Evolutionary conservation across 2,888 invertebrate genomes (phyloP), one percentile per base, ranked within the genome.

Genomic region (Xanthia icteritia): DNA sequence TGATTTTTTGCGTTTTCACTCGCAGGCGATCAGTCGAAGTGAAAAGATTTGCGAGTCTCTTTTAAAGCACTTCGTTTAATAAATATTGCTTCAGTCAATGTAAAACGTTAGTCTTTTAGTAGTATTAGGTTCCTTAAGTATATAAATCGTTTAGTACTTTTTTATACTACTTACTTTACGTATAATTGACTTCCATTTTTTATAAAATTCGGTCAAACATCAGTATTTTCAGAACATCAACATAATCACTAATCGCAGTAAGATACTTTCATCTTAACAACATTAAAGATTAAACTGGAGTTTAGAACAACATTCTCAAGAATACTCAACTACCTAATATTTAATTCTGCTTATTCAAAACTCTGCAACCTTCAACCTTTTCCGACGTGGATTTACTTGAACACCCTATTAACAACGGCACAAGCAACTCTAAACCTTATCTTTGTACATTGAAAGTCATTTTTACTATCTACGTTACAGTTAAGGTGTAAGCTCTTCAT

Each of bases 341-440:
- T 87, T 86, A 87, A 85, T 87, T 85, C 85, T 73, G 77, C 85
- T 85, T 84, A 85, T 77, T 84, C 82, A 66, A 87, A 85, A 85
- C 77, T 85, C 82, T 70, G 60, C 72, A 84, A 73, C 85, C 85
- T 86, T 75, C 85, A 75, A 86, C 73, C 81, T 86, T 84, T 84
- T 84, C 81, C 66, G 64, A 68, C 67, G 39, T 63, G 77, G 74
- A 86, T 86, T 85, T 85, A 77, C 77, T 84, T 68, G 66, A 70
- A 86, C 48, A 75, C 75, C 81, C 71, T 80, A 84, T 86, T 86
- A 73, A 73, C 54, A 39, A 65, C 36, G 15, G 23, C 0, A 9
- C 70, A 67, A 48, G 13, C 56, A 31, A 83, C 4, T 64, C 54
- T 71, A 3, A 67, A 65, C 64, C 64, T 56, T 86, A 65, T 20